phyloP scores from a whole-genome alignment of 1,140 invertebrate genomes.

The Aphaenogaster floridana region DNA sequence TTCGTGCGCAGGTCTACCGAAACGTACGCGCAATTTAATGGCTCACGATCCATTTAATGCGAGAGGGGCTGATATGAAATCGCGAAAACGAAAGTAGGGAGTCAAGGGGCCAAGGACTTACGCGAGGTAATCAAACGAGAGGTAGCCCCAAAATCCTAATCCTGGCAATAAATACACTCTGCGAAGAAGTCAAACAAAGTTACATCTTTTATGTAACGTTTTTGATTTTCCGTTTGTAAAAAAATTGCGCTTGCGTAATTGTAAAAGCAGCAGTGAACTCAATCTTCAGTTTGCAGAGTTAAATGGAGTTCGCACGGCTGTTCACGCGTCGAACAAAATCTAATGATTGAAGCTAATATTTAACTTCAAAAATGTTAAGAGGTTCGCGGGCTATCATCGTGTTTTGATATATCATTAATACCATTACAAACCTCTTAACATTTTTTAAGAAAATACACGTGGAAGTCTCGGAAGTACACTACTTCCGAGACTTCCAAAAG shows the following conservation, averaged over 20 bases:
- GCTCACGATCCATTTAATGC: slow-evolving; percentile 67
- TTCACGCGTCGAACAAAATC: background rate
- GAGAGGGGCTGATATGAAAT: slow-evolving; percentile 57
- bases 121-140: slow-evolving; percentile 16
- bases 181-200: background rate
- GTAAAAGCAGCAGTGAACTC: background rate
- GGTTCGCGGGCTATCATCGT: too few species aligned
- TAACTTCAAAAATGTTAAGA: too few species aligned
- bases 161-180: slow-evolving; percentile 25
- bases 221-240: background rate
- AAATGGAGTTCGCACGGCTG: background rate
- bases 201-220: background rate
- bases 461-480: too few species aligned
- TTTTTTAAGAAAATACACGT: too few species aligned
- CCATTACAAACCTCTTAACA: too few species aligned
- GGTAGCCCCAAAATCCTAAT: slow-evolving; percentile 14
- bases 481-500: too few species aligned
- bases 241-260: background rate
- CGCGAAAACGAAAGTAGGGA: slow-evolving; percentile 50
- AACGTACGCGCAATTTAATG: slow-evolving; percentile 61
- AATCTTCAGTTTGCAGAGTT: background rate
- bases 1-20: slow-evolving; percentile 39
- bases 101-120: slow-evolving; percentile 18
- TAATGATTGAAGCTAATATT: background rate
- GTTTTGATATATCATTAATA: too few species aligned